These are phyloP conservation scores for Python bivittatus DNA, from an alignment of 2,113 vertebrate species.

Conservation along the genomic window DNA sequence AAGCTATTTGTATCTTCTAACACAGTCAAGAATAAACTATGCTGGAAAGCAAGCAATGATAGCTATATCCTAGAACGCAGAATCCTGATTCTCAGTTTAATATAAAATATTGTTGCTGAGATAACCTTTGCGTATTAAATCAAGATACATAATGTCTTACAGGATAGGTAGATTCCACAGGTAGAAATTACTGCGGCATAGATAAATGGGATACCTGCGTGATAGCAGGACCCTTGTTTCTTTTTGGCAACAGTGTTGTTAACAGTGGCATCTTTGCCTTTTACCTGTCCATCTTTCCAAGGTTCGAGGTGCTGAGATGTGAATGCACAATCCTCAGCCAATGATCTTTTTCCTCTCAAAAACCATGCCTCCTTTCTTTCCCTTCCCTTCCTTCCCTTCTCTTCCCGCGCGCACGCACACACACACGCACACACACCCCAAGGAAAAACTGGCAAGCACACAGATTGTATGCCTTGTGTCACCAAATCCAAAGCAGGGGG, in stretches of 20 bases:
- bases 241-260: not conserved
- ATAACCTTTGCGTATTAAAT: not conserved
- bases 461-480: not conserved
- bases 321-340: not conserved
- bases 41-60: not conserved
- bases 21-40: not conserved
- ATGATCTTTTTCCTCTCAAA: not conserved
- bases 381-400: not conserved
- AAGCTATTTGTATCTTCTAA: not conserved
- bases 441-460: not conserved
- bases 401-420: not conserved
- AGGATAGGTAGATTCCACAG: constrained; percentile 7
- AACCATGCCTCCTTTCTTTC: not conserved
- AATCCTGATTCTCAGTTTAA: not conserved
- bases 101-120: not conserved
- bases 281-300: not conserved
- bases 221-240: not conserved
- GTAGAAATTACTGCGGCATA: not conserved
- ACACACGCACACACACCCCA: not conserved
- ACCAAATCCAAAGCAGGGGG: not conserved
- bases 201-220: not conserved
- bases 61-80: not conserved
- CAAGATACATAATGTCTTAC: not conserved
- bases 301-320: not conserved
- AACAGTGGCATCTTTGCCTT: not conserved